phyloP scores from a whole-genome alignment of 2,888 invertebrate genomes.

The Cepaea hortensis region DNA sequence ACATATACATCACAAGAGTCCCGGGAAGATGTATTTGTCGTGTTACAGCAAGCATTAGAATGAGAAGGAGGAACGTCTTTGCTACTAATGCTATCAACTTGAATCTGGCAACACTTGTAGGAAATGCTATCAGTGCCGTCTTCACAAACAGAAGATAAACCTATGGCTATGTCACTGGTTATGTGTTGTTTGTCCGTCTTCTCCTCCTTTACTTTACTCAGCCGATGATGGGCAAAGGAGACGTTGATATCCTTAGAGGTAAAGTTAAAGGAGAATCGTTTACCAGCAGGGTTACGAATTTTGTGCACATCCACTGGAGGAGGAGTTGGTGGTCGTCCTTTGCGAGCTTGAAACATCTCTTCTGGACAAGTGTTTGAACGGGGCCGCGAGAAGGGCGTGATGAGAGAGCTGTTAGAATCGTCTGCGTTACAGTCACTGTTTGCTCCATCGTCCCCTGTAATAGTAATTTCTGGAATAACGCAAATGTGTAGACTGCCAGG shows the following conservation, averaged over 20 bases:
- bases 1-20: background rate
- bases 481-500: slow-evolving; percentile 37
- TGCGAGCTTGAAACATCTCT: slow-evolving; percentile 50
- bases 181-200: background rate
- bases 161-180: background rate
- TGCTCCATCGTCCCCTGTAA: slow-evolving; percentile 40
- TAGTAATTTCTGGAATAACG: slow-evolving; percentile 52
- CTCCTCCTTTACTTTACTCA: slow-evolving; percentile 52
- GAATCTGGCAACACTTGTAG: too few species aligned
- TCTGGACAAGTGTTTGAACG: slow-evolving; percentile 54
- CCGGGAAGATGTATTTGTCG: background rate
- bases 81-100: background rate
- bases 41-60: background rate
- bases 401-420: slow-evolving; percentile 5
- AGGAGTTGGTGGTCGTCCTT: slow-evolving; percentile 47
- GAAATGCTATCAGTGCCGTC: background rate
- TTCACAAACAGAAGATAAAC: background rate
- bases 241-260: slow-evolving; percentile 39
- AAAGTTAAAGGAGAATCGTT: slow-evolving; percentile 44
- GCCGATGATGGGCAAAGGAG: slow-evolving; percentile 51
- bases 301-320: slow-evolving; percentile 41
- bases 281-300: slow-evolving; percentile 22
- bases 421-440: background rate
- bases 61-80: background rate
- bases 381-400: slow-evolving; percentile 27